phyloP scores from a whole-genome alignment of 2,113 vertebrate species.

The Odocoileus hemionus region DNA sequence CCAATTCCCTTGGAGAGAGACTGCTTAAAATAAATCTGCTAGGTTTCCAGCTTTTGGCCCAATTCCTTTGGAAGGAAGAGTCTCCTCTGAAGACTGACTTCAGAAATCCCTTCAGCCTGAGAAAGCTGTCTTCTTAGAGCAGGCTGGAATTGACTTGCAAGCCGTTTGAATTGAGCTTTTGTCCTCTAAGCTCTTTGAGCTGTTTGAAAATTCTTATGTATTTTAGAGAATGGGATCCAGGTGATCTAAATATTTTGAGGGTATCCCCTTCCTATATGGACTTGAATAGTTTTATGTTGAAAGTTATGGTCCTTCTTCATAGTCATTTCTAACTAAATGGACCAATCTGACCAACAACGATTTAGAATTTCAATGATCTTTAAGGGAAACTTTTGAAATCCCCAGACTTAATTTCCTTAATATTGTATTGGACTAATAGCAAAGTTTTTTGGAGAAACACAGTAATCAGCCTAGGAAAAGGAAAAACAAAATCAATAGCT shows the following conservation, averaged over 20 bases:
- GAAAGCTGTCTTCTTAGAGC: not conserved
- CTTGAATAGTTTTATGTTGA: not conserved
- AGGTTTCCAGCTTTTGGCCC: not conserved
- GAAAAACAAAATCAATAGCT: not conserved
- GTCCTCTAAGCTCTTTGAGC: not conserved
- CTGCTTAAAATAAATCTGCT: not conserved
- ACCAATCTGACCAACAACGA: not conserved
- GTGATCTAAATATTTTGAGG: not conserved
- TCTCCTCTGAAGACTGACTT: not conserved
- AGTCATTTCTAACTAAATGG: not conserved
- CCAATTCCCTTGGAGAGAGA: not conserved
- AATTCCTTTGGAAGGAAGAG: not conserved
- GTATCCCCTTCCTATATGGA: not conserved
- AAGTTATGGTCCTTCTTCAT: not conserved
- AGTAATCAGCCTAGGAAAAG: not conserved
- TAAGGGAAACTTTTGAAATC: not conserved
- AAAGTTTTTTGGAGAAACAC: not conserved
- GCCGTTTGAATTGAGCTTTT: not conserved
- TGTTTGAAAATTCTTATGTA: not conserved
- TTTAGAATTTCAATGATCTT: not conserved
- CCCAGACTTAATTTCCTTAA: not conserved
- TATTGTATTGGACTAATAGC: not conserved
- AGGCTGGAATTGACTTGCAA: not conserved
- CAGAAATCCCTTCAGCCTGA: not conserved
- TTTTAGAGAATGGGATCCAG: not conserved